Conservation (phyloP, 2,888 invertebrate species). For the Fissipunctia ypsillon region DNA sequence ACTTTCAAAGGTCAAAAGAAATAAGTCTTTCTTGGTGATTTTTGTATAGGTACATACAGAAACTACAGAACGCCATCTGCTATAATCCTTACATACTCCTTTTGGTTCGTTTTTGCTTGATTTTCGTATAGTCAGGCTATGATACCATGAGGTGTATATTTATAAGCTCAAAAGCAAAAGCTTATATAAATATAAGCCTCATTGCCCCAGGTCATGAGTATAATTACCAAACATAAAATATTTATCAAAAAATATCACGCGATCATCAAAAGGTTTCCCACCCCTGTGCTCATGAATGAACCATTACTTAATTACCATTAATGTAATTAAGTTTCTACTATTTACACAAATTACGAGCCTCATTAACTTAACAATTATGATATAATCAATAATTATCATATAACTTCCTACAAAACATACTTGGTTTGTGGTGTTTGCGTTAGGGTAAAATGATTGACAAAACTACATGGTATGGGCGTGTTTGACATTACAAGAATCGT, state of each 20-base stretch:
- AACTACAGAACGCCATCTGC: too few relatives aligned
- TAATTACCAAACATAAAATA: conserved; percentile 13
- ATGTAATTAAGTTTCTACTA: conserved; percentile 38
- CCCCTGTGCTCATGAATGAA: conserved; percentile 31
- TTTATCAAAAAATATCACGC: conserved; percentile 1
- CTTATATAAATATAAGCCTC: background rate
- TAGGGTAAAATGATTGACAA: background rate
- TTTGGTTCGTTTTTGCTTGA: too few relatives aligned
- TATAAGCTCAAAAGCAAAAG: too few relatives aligned
- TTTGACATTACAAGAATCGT: too few relatives aligned
- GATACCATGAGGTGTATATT: too few relatives aligned
- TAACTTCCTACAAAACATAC: background rate
- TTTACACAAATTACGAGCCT: conserved; percentile 27
- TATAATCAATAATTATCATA: conserved; percentile 9
- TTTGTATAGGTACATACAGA: too few relatives aligned
- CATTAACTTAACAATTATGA: conserved; percentile 26
- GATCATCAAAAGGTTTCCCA: conserved; percentile 10
- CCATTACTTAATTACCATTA: conserved; percentile 44
- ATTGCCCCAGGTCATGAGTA: background rate
- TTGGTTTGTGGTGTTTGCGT: background rate
- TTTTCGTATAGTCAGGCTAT: too few relatives aligned
- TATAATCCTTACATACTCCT: too few relatives aligned
- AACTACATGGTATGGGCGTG: background rate
- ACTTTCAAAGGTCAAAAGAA: too few relatives aligned
- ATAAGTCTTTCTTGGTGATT: too few relatives aligned